Evolutionary conservation across 2,888 invertebrate species (phyloP).

Genomic region (Subacronicta megacephala): DNA sequence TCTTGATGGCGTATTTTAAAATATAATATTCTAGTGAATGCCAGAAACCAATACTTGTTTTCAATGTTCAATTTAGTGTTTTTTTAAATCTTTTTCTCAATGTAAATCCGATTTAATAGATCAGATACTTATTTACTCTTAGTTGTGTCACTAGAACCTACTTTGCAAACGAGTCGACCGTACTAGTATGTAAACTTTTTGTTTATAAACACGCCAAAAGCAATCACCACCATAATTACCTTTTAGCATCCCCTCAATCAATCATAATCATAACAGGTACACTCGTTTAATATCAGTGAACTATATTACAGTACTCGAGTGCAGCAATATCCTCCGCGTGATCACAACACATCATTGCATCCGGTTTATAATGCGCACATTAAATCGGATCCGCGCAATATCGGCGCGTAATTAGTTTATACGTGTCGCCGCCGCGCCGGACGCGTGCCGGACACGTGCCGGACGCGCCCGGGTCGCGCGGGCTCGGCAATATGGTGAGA

Average conservation of each 20-base stretch:
- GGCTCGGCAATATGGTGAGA: slow-evolving; percentile 16
- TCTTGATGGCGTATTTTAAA: too few relatives aligned
- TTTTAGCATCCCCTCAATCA: slow-evolving; percentile 9
- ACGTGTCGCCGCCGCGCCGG: slow-evolving; percentile 37
- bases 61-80: too few relatives aligned
- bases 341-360: slow-evolving; percentile 35
- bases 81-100: too few relatives aligned
- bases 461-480: slow-evolving; percentile 23
- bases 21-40: too few relatives aligned
- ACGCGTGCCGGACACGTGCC: slow-evolving; percentile 56
- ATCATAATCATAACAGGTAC: slow-evolving; percentile 21
- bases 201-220: too few relatives aligned
- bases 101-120: too few relatives aligned
- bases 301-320: slow-evolving; percentile 8
- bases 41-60: too few relatives aligned
- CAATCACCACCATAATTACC: slow-evolving; percentile 4
- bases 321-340: slow-evolving; percentile 4
- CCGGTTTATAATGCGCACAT: slow-evolving; percentile 39
- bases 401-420: slow-evolving; percentile 51
- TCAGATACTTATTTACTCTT: too few relatives aligned
- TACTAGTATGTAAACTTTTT: too few relatives aligned
- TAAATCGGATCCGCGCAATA: slow-evolving; percentile 26
- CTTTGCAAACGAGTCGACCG: too few relatives aligned
- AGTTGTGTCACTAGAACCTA: too few relatives aligned
- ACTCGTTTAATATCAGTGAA: neutral